These are phyloP conservation scores for Miniopterus natalensis DNA, from an alignment of 2,113 vertebrate species.

Conservation along the genomic window DNA sequence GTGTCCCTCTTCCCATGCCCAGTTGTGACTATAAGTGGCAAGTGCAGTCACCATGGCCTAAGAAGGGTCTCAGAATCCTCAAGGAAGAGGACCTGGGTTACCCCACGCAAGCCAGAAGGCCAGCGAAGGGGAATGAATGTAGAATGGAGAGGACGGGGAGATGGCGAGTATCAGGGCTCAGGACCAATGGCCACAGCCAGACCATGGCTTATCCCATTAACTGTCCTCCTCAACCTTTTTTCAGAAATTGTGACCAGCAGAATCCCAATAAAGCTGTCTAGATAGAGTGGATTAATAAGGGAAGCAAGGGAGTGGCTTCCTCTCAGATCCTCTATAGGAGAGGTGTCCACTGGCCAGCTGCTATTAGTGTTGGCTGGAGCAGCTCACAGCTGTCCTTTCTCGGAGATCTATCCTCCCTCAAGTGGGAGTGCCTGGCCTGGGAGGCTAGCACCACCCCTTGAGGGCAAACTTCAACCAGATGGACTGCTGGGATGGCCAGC, in stretches of 20 bases:
- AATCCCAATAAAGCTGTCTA: not conserved
- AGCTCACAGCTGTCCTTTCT: not conserved
- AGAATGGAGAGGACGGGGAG: not conserved
- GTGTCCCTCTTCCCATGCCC: not conserved
- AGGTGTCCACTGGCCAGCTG: not conserved
- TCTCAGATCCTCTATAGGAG: not conserved
- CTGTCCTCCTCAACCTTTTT: not conserved
- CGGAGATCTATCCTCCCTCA: not conserved
- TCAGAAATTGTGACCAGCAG: not conserved
- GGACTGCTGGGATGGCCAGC: not conserved
- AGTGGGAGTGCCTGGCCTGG: not conserved
- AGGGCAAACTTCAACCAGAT: not conserved
- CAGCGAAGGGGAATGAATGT: not conserved
- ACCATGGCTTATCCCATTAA: too few relatives aligned
- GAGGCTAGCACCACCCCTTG: not conserved
- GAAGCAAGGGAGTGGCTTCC: conserved; percentile 24
- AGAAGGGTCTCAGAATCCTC: not conserved
- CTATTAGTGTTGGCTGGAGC: not conserved
- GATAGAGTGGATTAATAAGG: not conserved
- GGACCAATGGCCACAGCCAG: not conserved
- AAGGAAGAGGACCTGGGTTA: not conserved
- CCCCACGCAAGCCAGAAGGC: not conserved
- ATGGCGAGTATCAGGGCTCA: not conserved
- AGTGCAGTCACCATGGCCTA: not conserved
- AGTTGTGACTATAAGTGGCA: not conserved